A percentile compares a stretch with the other conserved stretches of the same genome.
phyloP scores from a whole-genome alignment of 2,888 invertebrate species.

The Prosopocoilus inquinatus region DNA sequence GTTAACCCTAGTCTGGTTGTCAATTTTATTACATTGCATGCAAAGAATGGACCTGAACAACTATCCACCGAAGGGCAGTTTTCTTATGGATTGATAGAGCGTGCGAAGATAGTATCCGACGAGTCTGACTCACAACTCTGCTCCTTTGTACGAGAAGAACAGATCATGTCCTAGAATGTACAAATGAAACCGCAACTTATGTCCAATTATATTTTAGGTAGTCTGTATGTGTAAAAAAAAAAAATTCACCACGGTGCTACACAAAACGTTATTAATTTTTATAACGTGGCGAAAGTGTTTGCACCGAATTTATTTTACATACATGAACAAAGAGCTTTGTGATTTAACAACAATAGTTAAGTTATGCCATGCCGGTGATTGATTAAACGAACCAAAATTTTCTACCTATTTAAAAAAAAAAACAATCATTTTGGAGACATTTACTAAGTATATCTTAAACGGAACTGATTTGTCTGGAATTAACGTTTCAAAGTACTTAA shows the following conservation, averaged over 20 bases:
- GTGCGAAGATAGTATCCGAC: slow-evolving; percentile 51
- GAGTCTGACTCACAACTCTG: slow-evolving; percentile 51
- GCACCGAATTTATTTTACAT: too few species aligned
- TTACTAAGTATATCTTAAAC: too few species aligned
- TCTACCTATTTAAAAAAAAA: slow-evolving; percentile 1
- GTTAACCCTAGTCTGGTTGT: slow-evolving; percentile 57
- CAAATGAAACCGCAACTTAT: too few species aligned
- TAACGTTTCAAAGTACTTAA: not conserved
- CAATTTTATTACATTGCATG: slow-evolving; percentile 63
- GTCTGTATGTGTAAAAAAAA: too few species aligned
- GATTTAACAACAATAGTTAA: not conserved
- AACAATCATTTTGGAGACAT: too few species aligned
- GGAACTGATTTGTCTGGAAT: too few species aligned
- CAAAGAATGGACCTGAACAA: slow-evolving; percentile 60
- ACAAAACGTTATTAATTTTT: too few species aligned
- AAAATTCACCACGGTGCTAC: too few species aligned
- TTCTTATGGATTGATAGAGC: slow-evolving; percentile 47
- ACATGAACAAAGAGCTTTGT: too few species aligned
- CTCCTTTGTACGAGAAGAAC: slow-evolving; percentile 23
- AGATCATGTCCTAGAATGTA: too few species aligned
- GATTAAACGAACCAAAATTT: not conserved
- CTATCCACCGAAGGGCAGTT: slow-evolving; percentile 57
- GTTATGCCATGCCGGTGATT: slow-evolving; percentile 1
- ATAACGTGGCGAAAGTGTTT: too few species aligned
- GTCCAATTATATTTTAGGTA: too few species aligned